Evolutionary conservation across 2,113 vertebrate species (phyloP), one percentile per base, ranked within the genome.

Genomic region (Aleadryas rufinucha): DNA sequence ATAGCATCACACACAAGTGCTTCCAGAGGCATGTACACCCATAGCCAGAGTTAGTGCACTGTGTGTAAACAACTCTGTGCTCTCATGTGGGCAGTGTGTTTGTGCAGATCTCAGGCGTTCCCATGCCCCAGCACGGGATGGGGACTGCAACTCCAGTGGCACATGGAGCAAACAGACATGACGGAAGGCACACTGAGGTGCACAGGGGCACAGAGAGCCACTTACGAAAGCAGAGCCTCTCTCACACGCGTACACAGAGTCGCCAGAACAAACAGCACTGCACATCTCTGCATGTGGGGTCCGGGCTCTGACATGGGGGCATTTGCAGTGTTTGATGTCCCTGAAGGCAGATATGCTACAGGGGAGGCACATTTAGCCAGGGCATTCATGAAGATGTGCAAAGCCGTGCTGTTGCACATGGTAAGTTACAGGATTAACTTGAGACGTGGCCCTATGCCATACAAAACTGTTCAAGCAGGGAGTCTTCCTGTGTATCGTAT

Each of bases 221-320:
- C 50, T 33, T 45, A 0, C 3, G 3, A 24, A 39, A 57, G 81
- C 35, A 28, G 52, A 37, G 35, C 17, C 45, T 66, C 30, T 41
- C n/a, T 52, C n/a, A 19, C 10, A 2, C 0, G 0, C 0, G 0
- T 23, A 17, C 49, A 14, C 16, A 6, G 35, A n/a, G n/a, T 7
- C 4, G 1, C 1, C 53, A 54, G 70, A 21, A 8, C 78, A 57
- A 63, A 21, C 26, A 10, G 1, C 41, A 4, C 20, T 7, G 26
- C 26, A 1, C 22, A 3, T 6, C 50, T 41, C 54, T 5, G 10
- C 20, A 0, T 2, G 20, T 23, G 39, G 53, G 23, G 20, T 66
- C 30, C 0, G 1, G 70, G 33, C 87, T 22, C 41, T n/a, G 23
- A 14, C 53, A 33, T 11, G 44, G 19, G 21, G 70, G n/a, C 4